Evolutionary conservation across 2,888 invertebrate species (phyloP).

Genomic region (Thecocarcelia acutangulata): DNA sequence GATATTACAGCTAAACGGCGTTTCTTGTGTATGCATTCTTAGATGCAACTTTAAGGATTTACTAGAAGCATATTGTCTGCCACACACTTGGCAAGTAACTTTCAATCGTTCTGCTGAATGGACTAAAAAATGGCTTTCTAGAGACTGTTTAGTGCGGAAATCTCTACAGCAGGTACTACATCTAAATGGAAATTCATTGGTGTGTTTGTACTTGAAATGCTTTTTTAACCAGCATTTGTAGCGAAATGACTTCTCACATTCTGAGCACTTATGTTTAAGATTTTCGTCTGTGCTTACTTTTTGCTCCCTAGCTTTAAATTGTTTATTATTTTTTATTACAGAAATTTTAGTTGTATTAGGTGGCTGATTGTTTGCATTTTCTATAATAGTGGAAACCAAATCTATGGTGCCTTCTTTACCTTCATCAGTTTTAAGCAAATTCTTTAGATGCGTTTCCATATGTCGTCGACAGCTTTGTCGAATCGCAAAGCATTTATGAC

Average conservation of each 20-base stretch:
- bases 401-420: not conserved
- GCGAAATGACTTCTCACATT: constrained; percentile 50
- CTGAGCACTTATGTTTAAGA: constrained; percentile 37
- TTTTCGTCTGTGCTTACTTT: not conserved
- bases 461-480: constrained; percentile 72
- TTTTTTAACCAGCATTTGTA: constrained; percentile 51
- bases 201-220: constrained; percentile 68
- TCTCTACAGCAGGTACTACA: constrained; percentile 71
- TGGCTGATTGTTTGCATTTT: not conserved
- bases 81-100: constrained; percentile 73
- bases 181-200: constrained; percentile 71
- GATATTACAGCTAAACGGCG: constrained; percentile 74
- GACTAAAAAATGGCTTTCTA: constrained; percentile 70
- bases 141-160: constrained; percentile 72
- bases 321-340: constrained; percentile 32
- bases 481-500: constrained; percentile 69
- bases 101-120: constrained; percentile 69
- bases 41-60: constrained; percentile 75
- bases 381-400: constrained; percentile 21
- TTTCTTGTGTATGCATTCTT: constrained; percentile 76
- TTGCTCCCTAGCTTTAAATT: not conserved
- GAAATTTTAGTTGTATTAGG: not conserved
- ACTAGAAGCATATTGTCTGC: constrained; percentile 73
- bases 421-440: constrained; percentile 44
- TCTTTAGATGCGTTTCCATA: constrained; percentile 71